Percentiles rank a stretch among this genome's conserved stretches.
Evolutionary conservation across 2,797 vertebrate genomes (phyloP).

Genomic region (Melanotaenia pygmaea): DNA sequence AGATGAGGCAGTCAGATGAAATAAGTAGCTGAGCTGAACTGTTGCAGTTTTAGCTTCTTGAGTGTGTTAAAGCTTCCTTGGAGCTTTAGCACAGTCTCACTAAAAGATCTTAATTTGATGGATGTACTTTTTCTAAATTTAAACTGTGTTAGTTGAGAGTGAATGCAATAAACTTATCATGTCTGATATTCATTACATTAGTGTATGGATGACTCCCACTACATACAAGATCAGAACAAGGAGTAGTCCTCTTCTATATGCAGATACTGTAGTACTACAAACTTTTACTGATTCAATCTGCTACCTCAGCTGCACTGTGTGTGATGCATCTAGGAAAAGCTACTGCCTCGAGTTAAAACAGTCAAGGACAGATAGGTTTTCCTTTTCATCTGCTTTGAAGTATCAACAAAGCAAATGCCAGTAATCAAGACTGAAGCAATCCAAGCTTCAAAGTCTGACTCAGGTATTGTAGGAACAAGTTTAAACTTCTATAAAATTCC

Average conservation of each 20-base stretch:
- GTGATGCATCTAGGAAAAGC: neutral
- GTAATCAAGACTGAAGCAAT: neutral
- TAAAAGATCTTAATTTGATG: constrained; percentile 28
- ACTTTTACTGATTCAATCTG: no score
- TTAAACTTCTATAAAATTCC: neutral
- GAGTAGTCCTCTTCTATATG: neutral
- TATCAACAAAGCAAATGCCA: neutral
- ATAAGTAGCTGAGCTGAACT: constrained; percentile 27
- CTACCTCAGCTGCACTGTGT: neutral
- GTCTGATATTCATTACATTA: neutral
- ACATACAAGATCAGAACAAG: neutral
- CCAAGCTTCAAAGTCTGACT: neutral
- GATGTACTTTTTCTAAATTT: constrained; percentile 28
- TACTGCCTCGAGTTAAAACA: neutral
- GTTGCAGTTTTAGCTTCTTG: constrained; percentile 19
- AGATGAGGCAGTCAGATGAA: constrained; percentile 37
- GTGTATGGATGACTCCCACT: neutral
- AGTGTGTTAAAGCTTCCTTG: constrained; percentile 11
- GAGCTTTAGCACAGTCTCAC: constrained; percentile 14
- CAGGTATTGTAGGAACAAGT: no score
- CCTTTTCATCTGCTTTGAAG: neutral
- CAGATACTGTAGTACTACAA: neutral
- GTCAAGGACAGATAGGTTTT: neutral
- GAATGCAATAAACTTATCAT: neutral
- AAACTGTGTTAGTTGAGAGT: neutral